phyloP scores from a whole-genome alignment of 1,140 invertebrate genomes.

The Homarus americanus region DNA sequence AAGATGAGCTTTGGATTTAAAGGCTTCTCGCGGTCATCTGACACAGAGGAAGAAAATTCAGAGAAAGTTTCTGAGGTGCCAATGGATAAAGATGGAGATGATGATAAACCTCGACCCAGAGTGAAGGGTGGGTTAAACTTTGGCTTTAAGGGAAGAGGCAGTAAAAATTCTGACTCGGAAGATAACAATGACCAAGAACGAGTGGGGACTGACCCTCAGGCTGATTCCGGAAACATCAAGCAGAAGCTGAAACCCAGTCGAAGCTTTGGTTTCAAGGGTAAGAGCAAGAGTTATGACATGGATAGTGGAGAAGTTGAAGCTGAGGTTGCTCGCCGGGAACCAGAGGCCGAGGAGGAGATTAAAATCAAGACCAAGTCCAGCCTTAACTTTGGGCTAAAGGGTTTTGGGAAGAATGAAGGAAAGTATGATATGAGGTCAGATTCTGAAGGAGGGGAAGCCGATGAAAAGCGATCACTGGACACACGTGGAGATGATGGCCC shows the following conservation, averaged over 20 bases:
- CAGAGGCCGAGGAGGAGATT: slow-evolving; percentile 42
- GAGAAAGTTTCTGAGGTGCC: slow-evolving; percentile 49
- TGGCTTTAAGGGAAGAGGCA: slow-evolving; percentile 57
- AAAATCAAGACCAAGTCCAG: slow-evolving; percentile 55
- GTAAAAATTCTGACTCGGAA: slow-evolving; percentile 64
- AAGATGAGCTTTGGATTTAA: slow-evolving; percentile 69
- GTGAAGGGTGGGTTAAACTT: slow-evolving; percentile 54
- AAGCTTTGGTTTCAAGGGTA: slow-evolving; percentile 65
- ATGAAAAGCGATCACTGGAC: slow-evolving; percentile 52
- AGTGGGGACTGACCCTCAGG: slow-evolving; percentile 42
- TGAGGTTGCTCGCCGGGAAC: slow-evolving; percentile 33
- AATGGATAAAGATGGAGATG: slow-evolving; percentile 44
- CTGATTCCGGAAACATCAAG: slow-evolving; percentile 45
- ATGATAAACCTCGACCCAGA: slow-evolving; percentile 48
- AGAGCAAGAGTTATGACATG: slow-evolving; percentile 59
- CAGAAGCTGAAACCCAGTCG: slow-evolving; percentile 60
- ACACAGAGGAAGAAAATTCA: slow-evolving; percentile 61
- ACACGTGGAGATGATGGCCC: slow-evolving; percentile 43
- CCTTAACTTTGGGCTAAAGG: slow-evolving; percentile 55
- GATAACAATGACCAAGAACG: slow-evolving; percentile 59
- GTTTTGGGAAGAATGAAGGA: slow-evolving; percentile 49
- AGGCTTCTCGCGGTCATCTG: slow-evolving; percentile 57
- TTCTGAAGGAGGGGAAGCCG: slow-evolving; percentile 62
- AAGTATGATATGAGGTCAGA: slow-evolving; percentile 65
- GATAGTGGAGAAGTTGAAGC: slow-evolving; percentile 40